Percentiles rank a stretch among this genome's conserved stretches.
Evolutionary conservation across 1,140 invertebrate species (phyloP).

Genomic region (Scaptomyza pallida): DNA sequence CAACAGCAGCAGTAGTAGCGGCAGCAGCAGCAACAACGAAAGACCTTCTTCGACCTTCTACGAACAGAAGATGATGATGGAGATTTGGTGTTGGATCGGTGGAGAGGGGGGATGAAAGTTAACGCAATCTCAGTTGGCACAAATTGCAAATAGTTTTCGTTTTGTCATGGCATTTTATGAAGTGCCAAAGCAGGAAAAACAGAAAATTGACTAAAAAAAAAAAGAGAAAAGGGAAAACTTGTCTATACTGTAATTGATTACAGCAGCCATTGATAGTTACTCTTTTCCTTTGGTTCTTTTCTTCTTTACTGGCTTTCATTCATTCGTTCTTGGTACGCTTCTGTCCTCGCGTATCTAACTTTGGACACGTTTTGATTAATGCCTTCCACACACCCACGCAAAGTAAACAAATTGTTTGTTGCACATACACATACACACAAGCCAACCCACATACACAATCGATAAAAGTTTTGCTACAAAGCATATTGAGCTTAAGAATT

Average conservation of each 20-base stretch:
- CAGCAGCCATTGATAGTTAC: slow-evolving; percentile 17
- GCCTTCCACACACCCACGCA: not conserved
- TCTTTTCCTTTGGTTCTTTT: too few species aligned
- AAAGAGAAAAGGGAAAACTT: slow-evolving; percentile 9
- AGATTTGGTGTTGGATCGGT: too few species aligned
- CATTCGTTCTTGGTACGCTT: not conserved
- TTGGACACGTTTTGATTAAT: slow-evolving; percentile 53
- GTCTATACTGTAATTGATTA: slow-evolving; percentile 44
- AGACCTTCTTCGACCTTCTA: too few species aligned
- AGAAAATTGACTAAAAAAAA: slow-evolving; percentile 21
- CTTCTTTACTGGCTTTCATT: not conserved
- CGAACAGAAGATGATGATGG: too few species aligned
- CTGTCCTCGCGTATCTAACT: slow-evolving; percentile 6
- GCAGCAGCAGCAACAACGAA: not conserved
- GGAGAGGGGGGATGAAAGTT: too few species aligned
- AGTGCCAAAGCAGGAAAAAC: slow-evolving; percentile 11
- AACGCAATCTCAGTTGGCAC: slow-evolving; percentile 23
- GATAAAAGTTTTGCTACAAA: slow-evolving; percentile 2
- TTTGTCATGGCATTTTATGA: slow-evolving; percentile 36
- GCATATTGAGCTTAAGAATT: not conserved
- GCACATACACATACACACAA: not conserved
- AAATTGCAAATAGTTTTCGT: slow-evolving; percentile 45
- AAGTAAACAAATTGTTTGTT: slow-evolving; percentile 37
- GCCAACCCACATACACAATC: slow-evolving; percentile 14
- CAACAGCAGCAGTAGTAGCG: not conserved